phyloP scores from a whole-genome alignment of 92 coral and sea anemone species.

The Zoanthus gigantus region DNA sequence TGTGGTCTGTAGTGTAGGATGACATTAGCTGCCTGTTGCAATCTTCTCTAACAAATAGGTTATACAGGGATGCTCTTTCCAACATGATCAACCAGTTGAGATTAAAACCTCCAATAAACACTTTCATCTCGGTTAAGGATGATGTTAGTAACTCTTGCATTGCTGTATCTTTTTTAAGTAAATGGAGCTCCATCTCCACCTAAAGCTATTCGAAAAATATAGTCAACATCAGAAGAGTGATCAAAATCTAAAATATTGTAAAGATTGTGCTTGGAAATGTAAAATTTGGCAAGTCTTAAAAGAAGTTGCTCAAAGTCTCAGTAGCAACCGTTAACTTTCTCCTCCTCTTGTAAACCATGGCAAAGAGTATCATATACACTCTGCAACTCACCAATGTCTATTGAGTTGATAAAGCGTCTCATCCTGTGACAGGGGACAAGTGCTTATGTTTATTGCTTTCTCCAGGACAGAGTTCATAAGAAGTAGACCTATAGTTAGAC shows the following conservation, averaged over 20 bases:
- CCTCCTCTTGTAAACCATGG: slow-evolving; percentile 2
- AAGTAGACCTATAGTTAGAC: background rate
- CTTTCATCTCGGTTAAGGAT: slow-evolving; percentile 38
- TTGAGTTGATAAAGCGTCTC: background rate
- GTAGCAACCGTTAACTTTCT: background rate
- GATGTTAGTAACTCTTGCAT: slow-evolving; percentile 27
- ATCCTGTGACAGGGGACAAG: slow-evolving; percentile 9
- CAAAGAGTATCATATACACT: slow-evolving; percentile 5
- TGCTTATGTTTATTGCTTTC: slow-evolving; percentile 7
- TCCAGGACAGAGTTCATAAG: background rate
- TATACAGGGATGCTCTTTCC: slow-evolving; percentile 55
- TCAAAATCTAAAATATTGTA: slow-evolving; percentile 1
- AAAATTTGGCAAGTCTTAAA: slow-evolving; percentile 2
- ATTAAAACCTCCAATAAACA: slow-evolving; percentile 63
- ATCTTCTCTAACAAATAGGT: slow-evolving; percentile 51
- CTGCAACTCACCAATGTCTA: slow-evolving; percentile 9
- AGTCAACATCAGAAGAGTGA: background rate
- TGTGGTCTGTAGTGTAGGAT: slow-evolving; percentile 64
- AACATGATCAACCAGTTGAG: slow-evolving; percentile 58
- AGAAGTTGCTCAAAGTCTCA: background rate
- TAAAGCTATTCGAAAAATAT: slow-evolving; percentile 9
- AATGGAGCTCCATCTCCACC: slow-evolving; percentile 75
- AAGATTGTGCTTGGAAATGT: background rate
- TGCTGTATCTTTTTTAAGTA: slow-evolving; percentile 54
- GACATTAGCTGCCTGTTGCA: slow-evolving; percentile 58